Percentiles rank a stretch among this genome's conserved stretches.
These are phyloP conservation scores for Holothuria leucospilota DNA, from an alignment of 53 echinoderm and acorn worm species.

Conservation along the genomic window DNA sequence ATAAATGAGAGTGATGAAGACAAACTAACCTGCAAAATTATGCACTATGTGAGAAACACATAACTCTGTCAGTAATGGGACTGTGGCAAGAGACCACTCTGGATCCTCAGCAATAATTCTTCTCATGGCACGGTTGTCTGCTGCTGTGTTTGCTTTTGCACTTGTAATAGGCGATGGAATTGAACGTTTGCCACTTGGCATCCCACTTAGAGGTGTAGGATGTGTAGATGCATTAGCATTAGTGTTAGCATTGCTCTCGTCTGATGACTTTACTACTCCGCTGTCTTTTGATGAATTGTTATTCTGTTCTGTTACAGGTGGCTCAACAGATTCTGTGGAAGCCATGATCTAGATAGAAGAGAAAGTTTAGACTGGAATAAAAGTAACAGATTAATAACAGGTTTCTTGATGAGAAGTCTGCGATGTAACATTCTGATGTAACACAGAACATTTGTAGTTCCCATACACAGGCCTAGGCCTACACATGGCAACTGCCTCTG, in stretches of 20 bases:
- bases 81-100: slow-evolving; percentile 98
- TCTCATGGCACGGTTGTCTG: slow-evolving; percentile 91
- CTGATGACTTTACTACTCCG: slow-evolving; percentile 45
- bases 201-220: slow-evolving; percentile 57
- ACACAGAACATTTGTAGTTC: too few relatives aligned
- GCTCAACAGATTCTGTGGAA: slow-evolving; percentile 71
- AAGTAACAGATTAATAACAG: too few relatives aligned
- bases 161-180: slow-evolving; percentile 94
- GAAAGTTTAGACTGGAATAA: too few relatives aligned
- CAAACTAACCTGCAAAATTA: slow-evolving; percentile 87
- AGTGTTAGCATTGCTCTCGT: slow-evolving; percentile 72
- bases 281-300: slow-evolving; percentile 40
- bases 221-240: slow-evolving; percentile 67
- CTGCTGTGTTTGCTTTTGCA: slow-evolving; percentile 88
- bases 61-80: slow-evolving; percentile 92
- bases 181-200: slow-evolving; percentile 66
- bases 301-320: slow-evolving; percentile 82
- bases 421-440: too few relatives aligned
- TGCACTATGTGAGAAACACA: slow-evolving; percentile 89
- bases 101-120: slow-evolving; percentile 98
- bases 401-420: too few relatives aligned
- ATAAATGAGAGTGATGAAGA: too few relatives aligned
- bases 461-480: too few relatives aligned
- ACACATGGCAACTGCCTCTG: too few relatives aligned
- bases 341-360: not conserved